Conservation (phyloP, 2,113 vertebrate species). For the Porphyrio hochstetteri region DNA sequence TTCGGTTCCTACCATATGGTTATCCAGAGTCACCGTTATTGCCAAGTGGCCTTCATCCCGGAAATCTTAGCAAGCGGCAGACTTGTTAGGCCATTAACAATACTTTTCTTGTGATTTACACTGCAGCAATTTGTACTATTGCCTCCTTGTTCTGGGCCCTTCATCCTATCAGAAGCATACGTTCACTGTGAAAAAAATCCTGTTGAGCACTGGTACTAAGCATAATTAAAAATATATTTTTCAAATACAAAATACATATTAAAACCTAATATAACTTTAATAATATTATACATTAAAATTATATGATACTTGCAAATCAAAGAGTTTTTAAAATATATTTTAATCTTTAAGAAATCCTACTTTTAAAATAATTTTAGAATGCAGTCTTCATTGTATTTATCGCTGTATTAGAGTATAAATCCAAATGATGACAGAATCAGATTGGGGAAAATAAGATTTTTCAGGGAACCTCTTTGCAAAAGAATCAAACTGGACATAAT, state of each 20-base stretch:
- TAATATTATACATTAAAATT: too few species aligned
- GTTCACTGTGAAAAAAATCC: background rate
- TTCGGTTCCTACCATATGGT: background rate
- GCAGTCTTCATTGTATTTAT: background rate
- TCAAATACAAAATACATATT: too few species aligned
- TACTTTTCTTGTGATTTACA: background rate
- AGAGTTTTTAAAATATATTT: background rate
- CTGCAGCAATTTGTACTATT: background rate
- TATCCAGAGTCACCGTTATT: background rate
- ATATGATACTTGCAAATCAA: too few species aligned
- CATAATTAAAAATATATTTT: background rate
- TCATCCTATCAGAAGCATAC: background rate
- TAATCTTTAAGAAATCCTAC: background rate
- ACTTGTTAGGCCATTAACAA: background rate
- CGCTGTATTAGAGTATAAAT: background rate
- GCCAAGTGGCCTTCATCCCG: background rate
- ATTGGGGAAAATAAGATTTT: background rate
- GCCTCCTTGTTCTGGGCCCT: background rate
- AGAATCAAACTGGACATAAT: background rate
- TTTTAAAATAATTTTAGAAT: background rate
- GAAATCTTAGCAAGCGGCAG: background rate
- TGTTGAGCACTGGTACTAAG: background rate
- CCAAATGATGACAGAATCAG: background rate
- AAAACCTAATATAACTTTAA: too few species aligned
- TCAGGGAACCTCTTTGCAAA: background rate